Percentiles rank a stretch among this genome's conserved stretches.
Conservation (phyloP, 2,888 invertebrate genomes). For the Trachelus iudaicus region DNA sequence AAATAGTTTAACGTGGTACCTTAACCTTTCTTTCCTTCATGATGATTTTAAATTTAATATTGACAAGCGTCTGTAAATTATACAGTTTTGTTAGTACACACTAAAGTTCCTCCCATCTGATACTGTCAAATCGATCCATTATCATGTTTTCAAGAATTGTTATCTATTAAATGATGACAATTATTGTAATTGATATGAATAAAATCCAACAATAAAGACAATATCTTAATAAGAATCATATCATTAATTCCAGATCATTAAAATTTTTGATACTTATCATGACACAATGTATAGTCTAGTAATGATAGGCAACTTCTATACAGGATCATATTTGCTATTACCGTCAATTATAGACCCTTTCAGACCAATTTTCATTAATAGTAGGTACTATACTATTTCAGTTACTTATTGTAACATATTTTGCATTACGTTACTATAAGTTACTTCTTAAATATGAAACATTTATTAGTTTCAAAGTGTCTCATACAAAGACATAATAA, state of each 20-base stretch:
- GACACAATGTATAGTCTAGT: neutral
- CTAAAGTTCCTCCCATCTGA: neutral
- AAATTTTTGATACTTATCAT: neutral
- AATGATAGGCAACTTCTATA: neutral
- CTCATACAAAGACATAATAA: no score
- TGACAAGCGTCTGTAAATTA: neutral
- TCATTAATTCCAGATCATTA: neutral
- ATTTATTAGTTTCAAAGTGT: no score
- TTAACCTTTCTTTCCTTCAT: neutral
- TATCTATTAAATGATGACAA: neutral
- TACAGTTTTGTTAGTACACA: neutral
- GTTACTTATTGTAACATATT: neutral
- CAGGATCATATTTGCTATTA: neutral
- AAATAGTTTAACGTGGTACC: neutral
- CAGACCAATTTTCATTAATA: neutral
- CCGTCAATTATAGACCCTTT: neutral
- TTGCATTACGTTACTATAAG: neutral
- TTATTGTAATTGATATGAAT: neutral
- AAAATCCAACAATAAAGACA: neutral
- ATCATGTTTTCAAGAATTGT: neutral
- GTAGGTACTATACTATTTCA: neutral
- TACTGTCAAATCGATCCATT: neutral
- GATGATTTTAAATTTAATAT: neutral
- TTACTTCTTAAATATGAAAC: neutral
- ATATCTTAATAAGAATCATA: neutral